Conservation (phyloP, 2,888 invertebrate species). For the Apotomis betuletana region DNA sequence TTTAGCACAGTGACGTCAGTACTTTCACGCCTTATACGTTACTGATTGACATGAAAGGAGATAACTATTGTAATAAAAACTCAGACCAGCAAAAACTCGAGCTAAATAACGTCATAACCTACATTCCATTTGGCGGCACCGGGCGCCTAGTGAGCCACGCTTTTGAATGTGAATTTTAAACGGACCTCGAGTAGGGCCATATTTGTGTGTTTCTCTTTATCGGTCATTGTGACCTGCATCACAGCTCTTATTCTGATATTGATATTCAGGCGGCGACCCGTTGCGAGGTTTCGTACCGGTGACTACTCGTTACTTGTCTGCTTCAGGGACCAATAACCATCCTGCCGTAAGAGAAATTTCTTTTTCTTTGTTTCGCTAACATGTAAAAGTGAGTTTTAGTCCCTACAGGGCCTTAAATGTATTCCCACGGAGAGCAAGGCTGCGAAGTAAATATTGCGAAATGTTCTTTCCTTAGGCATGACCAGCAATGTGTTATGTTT, state of each 20-base stretch:
- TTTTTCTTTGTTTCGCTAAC: conserved; percentile 53
- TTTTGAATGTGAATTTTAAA: conserved; percentile 79
- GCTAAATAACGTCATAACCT: conserved; percentile 82
- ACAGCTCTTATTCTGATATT: conserved; percentile 75
- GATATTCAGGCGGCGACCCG: conserved; percentile 76
- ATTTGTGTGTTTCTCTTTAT: conserved; percentile 79
- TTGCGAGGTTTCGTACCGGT: conserved; percentile 66
- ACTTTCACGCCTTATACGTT: conserved; percentile 80
- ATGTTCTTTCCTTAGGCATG: conserved; percentile 13
- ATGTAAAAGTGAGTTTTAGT: conserved; percentile 44
- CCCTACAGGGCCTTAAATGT: conserved; percentile 37
- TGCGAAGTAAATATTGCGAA: conserved; percentile 18
- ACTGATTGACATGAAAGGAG: conserved; percentile 79
- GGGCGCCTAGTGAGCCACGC: conserved; percentile 61
- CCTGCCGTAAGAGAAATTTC: conserved; percentile 54
- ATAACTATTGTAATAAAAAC: conserved; percentile 79
- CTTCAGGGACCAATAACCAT: conserved; percentile 67
- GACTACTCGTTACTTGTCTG: conserved; percentile 59
- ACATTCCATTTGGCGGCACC: conserved; percentile 75
- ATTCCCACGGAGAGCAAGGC: conserved; percentile 30
- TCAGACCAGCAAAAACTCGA: conserved; percentile 73
- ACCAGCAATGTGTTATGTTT: conserved; percentile 1
- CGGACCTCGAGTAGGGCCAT: conserved; percentile 72
- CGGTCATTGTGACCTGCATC: conserved; percentile 75
- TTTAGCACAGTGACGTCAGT: conserved; percentile 75